phyloP scores from a whole-genome alignment of 2,888 invertebrate genomes.

The Platerodrilus igneus region DNA sequence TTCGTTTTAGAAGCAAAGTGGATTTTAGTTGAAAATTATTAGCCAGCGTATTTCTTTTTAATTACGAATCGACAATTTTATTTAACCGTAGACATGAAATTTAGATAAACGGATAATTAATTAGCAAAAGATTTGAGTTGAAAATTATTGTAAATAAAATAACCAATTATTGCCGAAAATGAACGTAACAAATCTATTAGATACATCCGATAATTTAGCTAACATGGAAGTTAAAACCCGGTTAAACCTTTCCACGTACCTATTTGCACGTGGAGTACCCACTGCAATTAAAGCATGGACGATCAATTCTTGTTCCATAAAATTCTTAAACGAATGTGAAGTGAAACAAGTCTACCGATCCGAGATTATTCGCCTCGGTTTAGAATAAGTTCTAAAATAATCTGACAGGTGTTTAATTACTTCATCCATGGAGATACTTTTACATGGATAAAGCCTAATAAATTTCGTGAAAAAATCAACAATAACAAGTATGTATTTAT shows the following conservation, averaged over 20 bases:
- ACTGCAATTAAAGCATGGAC: slow-evolving; percentile 30
- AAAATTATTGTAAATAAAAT: too few species aligned
- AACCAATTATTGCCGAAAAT: too few species aligned
- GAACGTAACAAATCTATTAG: too few species aligned
- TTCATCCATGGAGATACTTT: slow-evolving; percentile 22
- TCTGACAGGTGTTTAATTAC: slow-evolving; percentile 21
- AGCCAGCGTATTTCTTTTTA: too few species aligned
- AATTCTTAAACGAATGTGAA: slow-evolving; percentile 28
- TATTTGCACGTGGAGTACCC: slow-evolving; percentile 33
- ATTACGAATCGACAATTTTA: too few species aligned
- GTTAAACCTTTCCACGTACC: slow-evolving; percentile 33
- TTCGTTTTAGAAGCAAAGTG: too few species aligned
- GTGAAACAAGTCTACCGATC: slow-evolving; percentile 35
- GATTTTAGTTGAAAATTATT: too few species aligned
- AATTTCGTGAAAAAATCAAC: slow-evolving; percentile 35
- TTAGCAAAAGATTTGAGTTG: too few species aligned
- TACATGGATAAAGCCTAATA: slow-evolving; percentile 27
- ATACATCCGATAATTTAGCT: slow-evolving; percentile 23
- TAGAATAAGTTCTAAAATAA: slow-evolving; percentile 28
- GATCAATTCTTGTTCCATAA: slow-evolving; percentile 23
- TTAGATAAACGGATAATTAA: too few species aligned
- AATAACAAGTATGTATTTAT: slow-evolving; percentile 31
- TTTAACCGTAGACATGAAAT: too few species aligned
- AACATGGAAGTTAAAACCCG: slow-evolving; percentile 28
- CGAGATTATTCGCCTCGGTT: slow-evolving; percentile 25